These are phyloP conservation scores for Calyptommatus sinebrachiatus DNA, from an alignment of 2,113 vertebrate species.

Conservation along the genomic window DNA sequence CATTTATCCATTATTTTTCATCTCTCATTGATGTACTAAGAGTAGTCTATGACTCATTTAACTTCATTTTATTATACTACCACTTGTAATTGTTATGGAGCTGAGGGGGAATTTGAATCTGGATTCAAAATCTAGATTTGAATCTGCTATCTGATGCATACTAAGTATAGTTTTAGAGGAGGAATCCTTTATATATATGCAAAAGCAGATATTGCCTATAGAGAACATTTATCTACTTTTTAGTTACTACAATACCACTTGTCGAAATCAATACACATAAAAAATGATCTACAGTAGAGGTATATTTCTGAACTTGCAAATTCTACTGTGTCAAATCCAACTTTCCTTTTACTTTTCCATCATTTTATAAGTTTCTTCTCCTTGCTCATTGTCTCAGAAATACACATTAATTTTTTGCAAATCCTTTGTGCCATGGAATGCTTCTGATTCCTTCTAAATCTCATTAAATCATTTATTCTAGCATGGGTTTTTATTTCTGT, in stretches of 20 bases:
- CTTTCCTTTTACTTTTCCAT: background rate
- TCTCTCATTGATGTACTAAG: background rate
- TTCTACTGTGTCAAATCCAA: background rate
- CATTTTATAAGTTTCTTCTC: background rate
- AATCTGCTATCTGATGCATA: background rate
- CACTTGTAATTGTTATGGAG: background rate
- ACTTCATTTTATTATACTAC: background rate
- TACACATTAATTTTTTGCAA: constrained; percentile 1
- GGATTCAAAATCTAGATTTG: background rate
- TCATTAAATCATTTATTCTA: background rate
- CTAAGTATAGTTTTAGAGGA: background rate
- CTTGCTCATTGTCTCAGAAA: background rate
- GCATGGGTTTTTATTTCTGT: background rate
- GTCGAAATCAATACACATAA: background rate
- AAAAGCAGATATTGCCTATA: background rate
- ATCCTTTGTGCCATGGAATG: background rate
- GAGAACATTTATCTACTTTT: background rate
- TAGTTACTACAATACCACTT: background rate
- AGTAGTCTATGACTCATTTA: background rate
- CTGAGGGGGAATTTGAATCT: background rate
- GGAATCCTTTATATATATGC: background rate
- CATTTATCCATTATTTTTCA: background rate
- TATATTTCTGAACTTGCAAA: background rate
- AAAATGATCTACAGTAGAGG: background rate
- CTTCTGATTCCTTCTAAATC: background rate